Percentiles rank a stretch among this genome's conserved stretches.
These are phyloP conservation scores for Sebastes variabilis DNA, from an alignment of 2,797 vertebrate genomes.

Conservation along the genomic window DNA sequence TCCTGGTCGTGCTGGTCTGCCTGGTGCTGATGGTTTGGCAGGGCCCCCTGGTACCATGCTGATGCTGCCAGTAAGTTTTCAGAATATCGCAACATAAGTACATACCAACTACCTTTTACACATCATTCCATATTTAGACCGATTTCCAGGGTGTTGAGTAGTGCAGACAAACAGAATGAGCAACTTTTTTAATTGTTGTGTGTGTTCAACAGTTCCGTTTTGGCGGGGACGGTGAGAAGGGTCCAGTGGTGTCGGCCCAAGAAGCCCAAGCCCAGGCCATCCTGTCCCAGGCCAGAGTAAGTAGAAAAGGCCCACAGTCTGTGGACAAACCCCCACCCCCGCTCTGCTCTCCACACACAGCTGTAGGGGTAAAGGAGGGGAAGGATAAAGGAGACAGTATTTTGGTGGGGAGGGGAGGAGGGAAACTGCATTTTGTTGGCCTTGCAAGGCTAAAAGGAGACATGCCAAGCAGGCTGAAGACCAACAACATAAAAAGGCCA, in stretches of 20 bases:
- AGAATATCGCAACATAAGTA: neutral
- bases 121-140: neutral
- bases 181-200: neutral
- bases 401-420: slow-evolving; percentile 10
- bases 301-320: slow-evolving; percentile 54
- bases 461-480: slow-evolving; percentile 52
- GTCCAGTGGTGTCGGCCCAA: slow-evolving; percentile 92
- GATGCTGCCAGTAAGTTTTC: slow-evolving; percentile 93
- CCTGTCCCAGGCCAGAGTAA: slow-evolving; percentile 96
- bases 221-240: slow-evolving; percentile 93
- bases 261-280: slow-evolving; percentile 99
- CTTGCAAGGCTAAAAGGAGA: slow-evolving; percentile 72
- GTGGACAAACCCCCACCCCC: slow-evolving; percentile 6
- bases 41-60: slow-evolving; percentile 98
- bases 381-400: slow-evolving; percentile 13
- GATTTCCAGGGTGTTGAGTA: neutral
- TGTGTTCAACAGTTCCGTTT: slow-evolving; percentile 89
- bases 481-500: slow-evolving; percentile 60
- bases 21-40: slow-evolving; percentile 94
- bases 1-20: slow-evolving; percentile 91
- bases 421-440: slow-evolving; percentile 30
- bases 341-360: slow-evolving; percentile 23
- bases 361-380: slow-evolving; percentile 16
- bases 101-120: neutral
- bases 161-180: neutral